A percentile compares a stretch with the other conserved stretches of the same genome.
Evolutionary conservation across 1,140 invertebrate species (phyloP).

Genomic region (Ctenoplectra terminalis): DNA sequence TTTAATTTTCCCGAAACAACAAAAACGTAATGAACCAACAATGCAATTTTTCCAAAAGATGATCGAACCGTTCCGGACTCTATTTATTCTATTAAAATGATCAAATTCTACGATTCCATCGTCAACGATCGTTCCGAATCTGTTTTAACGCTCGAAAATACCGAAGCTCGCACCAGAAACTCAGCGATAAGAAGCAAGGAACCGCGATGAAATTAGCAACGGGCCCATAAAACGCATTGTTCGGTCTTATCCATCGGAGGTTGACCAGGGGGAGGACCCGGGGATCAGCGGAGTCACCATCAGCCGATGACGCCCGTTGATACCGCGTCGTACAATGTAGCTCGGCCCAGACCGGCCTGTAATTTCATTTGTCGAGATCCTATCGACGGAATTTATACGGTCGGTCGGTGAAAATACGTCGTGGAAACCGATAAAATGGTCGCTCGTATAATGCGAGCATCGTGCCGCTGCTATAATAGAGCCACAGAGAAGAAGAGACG

Average conservation of each 20-base stretch:
- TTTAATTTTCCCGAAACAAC: too few relatives aligned
- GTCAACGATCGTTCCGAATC: too few relatives aligned
- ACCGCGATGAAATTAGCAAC: neutral
- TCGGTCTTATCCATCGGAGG: neutral
- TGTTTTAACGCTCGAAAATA: too few relatives aligned
- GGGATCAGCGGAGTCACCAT: constrained; percentile 18
- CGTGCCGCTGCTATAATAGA: constrained; percentile 41
- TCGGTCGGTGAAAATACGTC: constrained; percentile 59
- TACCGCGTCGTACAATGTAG: constrained; percentile 52
- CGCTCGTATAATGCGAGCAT: constrained; percentile 22
- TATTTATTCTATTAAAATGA: too few relatives aligned
- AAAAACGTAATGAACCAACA: too few relatives aligned
- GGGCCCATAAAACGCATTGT: neutral
- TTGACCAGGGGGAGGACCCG: neutral
- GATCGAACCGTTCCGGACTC: too few relatives aligned
- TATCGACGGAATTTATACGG: constrained; percentile 67
- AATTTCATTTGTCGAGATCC: constrained; percentile 71
- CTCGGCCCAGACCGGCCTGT: constrained; percentile 59
- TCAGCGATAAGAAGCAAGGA: neutral
- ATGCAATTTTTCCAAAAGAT: too few relatives aligned
- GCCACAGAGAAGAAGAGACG: neutral
- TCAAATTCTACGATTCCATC: too few relatives aligned
- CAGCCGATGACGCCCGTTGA: constrained; percentile 57
- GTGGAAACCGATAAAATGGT: constrained; percentile 63
- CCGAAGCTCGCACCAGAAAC: too few relatives aligned